A percentile compares a stretch with the other conserved stretches of the same genome.
Evolutionary conservation across 2,888 invertebrate species (phyloP).

Genomic region (Brenthis hecate): DNA sequence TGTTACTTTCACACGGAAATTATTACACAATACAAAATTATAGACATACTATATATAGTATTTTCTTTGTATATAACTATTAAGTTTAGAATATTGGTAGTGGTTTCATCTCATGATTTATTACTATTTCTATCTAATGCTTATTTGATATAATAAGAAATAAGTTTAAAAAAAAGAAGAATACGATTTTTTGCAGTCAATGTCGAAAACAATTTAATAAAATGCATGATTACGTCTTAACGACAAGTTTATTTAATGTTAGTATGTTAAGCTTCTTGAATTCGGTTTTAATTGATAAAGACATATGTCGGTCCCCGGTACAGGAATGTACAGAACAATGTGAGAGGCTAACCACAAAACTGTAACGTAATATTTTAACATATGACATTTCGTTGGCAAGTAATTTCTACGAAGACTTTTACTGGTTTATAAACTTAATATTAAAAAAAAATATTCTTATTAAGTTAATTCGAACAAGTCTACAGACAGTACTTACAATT

Average conservation of each 20-base stretch:
- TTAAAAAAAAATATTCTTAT: too few relatives aligned
- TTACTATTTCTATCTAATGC: too few relatives aligned
- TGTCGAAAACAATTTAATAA: too few relatives aligned
- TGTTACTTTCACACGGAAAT: conserved; percentile 41
- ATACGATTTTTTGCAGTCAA: too few relatives aligned
- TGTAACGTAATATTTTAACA: conserved; percentile 47
- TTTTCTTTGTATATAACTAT: background rate
- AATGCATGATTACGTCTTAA: background rate
- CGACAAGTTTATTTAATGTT: background rate
- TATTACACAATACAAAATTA: conserved; percentile 21
- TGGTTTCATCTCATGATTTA: too few relatives aligned
- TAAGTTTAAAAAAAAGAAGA: too few relatives aligned
- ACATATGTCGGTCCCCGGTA: conserved; percentile 17
- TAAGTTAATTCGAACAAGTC: too few relatives aligned
- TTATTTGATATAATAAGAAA: too few relatives aligned
- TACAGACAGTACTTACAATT: too few relatives aligned
- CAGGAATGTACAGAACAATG: conserved; percentile 46
- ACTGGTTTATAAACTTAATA: conserved; percentile 4
- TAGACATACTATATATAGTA: background rate
- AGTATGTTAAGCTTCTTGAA: conserved; percentile 8
- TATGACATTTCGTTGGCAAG: conserved; percentile 52
- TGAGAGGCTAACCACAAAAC: conserved; percentile 43
- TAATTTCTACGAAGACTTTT: conserved; percentile 18
- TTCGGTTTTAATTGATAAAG: conserved; percentile 7
- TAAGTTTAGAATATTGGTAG: too few relatives aligned